Base-by-base conservation (phyloP, 2,113 vertebrate genomes). In the Anthoscopus minutus region DNA sequence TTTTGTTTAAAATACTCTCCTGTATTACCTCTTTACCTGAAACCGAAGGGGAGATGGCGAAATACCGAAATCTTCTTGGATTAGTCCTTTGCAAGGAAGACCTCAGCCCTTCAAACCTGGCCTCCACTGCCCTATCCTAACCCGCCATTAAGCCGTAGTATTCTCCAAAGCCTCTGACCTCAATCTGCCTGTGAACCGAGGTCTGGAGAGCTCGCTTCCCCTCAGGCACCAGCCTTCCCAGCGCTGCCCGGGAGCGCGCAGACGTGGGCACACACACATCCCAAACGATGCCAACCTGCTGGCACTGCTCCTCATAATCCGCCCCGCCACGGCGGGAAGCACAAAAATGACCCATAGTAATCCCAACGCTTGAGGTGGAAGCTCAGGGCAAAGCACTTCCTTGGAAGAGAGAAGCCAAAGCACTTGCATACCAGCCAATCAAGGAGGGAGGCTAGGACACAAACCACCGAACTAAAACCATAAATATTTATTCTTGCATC, bases 291-390 rank as follows among this genome's bases (percentile, higher is more conserved):
- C 33, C 5, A 4, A 8, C 13, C 42, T 35, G 45, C 81, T 12
- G 89, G 17, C 22, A 5, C 31, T 4, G 40, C 66, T 38, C 30
- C 50, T 44, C 5, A 0, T 3, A 5, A 37, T 3, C 54, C 6
- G 17, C 42, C 31, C 48, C 13, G 11, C 37, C 1, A 0, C 1
- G 0, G 33, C 1, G 0, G 60, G 33, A 45, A 37, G 67, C 27
- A 2, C 33, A 16, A 5, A 16, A 21, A 8, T 3, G 3, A 31
- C 25, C 2, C 1, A 5, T 33, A 4, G 30, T 1, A 42, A 50
- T 1, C 1, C 1, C 33, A 47, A 2, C 0, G 0, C 14, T 10
- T 3, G 25, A 45, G 45, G 45, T 17, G 61, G 53, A 44, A 78
- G 76, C 18, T 31, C 33, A 10, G 57, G 51, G 42, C 47, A 81